A percentile compares a stretch with the other conserved stretches of the same genome.
These are phyloP conservation scores for Protosalanx chinensis DNA, from an alignment of 2,797 vertebrate species.

Conservation along the genomic window DNA sequence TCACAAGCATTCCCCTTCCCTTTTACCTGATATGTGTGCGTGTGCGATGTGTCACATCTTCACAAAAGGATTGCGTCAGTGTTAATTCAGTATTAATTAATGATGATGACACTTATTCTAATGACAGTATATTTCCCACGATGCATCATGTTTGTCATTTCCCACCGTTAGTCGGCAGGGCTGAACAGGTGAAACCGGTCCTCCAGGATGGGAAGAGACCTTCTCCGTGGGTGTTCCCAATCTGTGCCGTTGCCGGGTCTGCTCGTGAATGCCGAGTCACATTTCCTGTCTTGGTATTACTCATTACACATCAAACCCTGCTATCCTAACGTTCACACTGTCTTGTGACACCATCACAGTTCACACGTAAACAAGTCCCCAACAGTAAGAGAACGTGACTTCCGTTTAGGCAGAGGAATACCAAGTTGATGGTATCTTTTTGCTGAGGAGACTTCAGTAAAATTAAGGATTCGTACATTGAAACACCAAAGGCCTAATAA, in stretches of 20 bases:
- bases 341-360: not conserved
- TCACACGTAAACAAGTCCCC: no score
- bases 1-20: not conserved
- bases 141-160: constrained; percentile 36
- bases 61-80: constrained; percentile 3
- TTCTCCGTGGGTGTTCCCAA: constrained; percentile 8
- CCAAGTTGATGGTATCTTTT: no score
- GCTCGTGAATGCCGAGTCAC: constrained; percentile 15
- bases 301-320: constrained; percentile 18
- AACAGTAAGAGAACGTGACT: no score
- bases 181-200: constrained; percentile 59
- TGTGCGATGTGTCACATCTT: not conserved
- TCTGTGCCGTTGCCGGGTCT: constrained; percentile 22
- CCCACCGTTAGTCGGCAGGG: constrained; percentile 11
- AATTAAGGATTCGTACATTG: no score
- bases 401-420: no score
- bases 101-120: not conserved
- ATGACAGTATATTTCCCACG: constrained; percentile 35
- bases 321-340: constrained; percentile 30
- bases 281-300: constrained; percentile 55
- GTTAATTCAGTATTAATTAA: not conserved
- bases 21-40: not conserved
- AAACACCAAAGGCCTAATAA: no score
- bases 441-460: no score
- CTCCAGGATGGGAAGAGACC: constrained; percentile 5